phyloP scores from a whole-genome alignment of 1,140 invertebrate species.

The Pomacea maculata region DNA sequence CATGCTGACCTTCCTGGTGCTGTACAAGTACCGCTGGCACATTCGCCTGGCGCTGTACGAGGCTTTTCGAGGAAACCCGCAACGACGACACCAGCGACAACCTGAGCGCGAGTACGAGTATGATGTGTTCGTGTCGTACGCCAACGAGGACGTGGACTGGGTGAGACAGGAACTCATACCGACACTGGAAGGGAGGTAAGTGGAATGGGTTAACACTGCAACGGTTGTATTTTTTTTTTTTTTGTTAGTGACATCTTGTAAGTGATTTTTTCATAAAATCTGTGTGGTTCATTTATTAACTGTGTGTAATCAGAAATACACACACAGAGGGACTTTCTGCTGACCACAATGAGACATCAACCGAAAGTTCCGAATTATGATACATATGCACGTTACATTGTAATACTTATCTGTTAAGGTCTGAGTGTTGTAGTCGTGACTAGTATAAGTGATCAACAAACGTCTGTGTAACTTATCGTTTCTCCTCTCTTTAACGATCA shows the following conservation, averaged over 20 bases:
- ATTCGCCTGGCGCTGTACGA: constrained; percentile 17
- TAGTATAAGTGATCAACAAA: too few relatives aligned
- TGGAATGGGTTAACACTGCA: too few relatives aligned
- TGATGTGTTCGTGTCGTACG: constrained; percentile 1
- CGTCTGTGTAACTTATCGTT: too few relatives aligned
- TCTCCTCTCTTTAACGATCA: too few relatives aligned
- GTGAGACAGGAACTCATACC: not conserved
- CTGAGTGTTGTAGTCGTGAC: too few relatives aligned
- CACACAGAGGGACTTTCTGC: not conserved
- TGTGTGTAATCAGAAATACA: not conserved
- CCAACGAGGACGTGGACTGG: not conserved
- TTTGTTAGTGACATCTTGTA: too few relatives aligned
- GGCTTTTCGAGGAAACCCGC: constrained; percentile 3
- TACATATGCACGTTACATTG: not conserved
- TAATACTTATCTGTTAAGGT: not conserved
- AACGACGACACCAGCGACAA: too few relatives aligned
- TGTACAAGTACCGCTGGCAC: constrained; percentile 13
- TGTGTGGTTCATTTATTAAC: not conserved
- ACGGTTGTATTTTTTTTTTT: too few relatives aligned
- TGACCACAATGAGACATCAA: not conserved
- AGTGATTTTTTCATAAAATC: too few relatives aligned
- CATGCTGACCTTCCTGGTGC: not conserved
- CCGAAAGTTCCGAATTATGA: too few relatives aligned
- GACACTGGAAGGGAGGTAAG: not conserved
- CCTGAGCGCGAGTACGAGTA: not conserved